Conservation (phyloP, 2,797 vertebrate genomes). For the Lacerta viridis region DNA sequence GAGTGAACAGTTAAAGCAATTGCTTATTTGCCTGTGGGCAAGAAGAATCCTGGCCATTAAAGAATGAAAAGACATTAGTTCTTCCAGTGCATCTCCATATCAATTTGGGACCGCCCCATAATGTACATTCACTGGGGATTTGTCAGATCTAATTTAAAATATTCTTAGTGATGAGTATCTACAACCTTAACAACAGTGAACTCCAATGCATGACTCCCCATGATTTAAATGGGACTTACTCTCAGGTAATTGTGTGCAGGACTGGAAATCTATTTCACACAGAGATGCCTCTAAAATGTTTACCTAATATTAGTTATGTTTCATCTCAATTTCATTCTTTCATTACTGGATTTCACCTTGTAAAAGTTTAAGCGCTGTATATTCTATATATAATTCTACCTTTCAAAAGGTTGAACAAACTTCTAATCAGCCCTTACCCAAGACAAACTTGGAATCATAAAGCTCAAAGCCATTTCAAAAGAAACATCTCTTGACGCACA, state of each 20-base stretch:
- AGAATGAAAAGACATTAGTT: constrained; percentile 11
- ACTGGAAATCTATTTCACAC: neutral
- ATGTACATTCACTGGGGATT: neutral
- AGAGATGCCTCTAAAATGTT: neutral
- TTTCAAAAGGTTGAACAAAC: neutral
- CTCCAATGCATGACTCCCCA: no score
- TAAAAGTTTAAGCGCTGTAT: neutral
- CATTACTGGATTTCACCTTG: neutral
- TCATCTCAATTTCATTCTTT: neutral
- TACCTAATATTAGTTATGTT: neutral
- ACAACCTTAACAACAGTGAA: neutral
- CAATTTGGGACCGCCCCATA: constrained; percentile 1
- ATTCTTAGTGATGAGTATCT: neutral
- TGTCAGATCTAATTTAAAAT: neutral
- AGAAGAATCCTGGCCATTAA: neutral
- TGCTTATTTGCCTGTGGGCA: constrained; percentile 6
- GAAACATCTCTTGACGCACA: neutral
- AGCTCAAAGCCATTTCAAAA: neutral
- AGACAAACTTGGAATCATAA: neutral
- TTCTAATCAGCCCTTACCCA: neutral
- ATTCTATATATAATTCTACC: neutral
- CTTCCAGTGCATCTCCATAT: neutral
- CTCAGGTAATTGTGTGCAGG: no score
- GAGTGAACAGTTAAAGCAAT: constrained; percentile 30
- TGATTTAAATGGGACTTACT: no score